Evolutionary conservation across 1,140 invertebrate species (phyloP), one percentile per base, ranked within the genome.

Genomic region (Bursaphelenchus mucronatus): DNA sequence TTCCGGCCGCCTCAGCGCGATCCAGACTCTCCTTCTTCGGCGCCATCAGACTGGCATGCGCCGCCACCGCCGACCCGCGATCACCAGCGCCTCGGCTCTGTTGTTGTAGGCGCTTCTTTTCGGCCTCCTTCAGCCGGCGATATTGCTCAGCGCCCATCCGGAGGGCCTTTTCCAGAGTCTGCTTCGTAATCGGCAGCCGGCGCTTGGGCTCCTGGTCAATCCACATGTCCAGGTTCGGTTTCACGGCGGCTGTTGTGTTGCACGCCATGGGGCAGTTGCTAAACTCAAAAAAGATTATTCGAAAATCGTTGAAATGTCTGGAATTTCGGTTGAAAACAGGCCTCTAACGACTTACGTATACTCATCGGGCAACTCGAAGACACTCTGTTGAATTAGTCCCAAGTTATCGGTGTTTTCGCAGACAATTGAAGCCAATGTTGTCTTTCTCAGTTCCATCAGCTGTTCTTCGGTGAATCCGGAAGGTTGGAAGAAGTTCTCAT

Each of bases 391-490:
- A 67, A 68, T 43, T 13, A 39, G 21, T 53, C 70, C 70, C 52
- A 71, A 64, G 61, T 71, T 64, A 15, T 90, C 88, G 3, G 86
- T 86, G 80, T 91, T 91, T 74, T 90, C 88, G 74, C 90, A 92
- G 45, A 91, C 85, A 8, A 91, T 82, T 71, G 87, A 83, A 0
- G 88, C 85, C 44, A 90, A 76, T 0, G 87, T 86, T 0, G 85
- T 84, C 72, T 89, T 90, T 56, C 87, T 86, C 44, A 92, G 86
- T 82, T 90, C 86, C 51, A 83, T 74, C 58, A 91, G 75, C 83
- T 92, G 90, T 51, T 68, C 75, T 68, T 83, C 87, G 0, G 89
- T 90, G 81, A 94, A 94, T 0, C 74, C 74, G 10, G 77, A 79
- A 8, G 79, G 76, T 51, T 73, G 62, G 45, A 81, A 67, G 57